Evolutionary conservation across 23 tunicate species (phyloP).

Genomic region (Styela plicata): DNA sequence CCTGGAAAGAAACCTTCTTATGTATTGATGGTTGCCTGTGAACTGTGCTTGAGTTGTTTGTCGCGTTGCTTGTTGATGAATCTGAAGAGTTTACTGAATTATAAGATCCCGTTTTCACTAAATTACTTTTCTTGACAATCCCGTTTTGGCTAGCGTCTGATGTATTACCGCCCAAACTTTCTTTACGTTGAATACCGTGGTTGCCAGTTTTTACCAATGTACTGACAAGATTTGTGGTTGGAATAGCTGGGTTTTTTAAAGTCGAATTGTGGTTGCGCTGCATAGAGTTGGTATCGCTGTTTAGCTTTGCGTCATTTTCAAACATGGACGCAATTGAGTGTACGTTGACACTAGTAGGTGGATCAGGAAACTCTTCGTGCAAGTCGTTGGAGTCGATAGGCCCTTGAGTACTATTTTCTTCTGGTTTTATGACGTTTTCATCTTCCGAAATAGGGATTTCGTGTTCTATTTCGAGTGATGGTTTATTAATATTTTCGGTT

Average conservation of each 20-base stretch:
- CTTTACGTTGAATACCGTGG: background rate
- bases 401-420: background rate
- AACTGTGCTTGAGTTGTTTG: constrained; percentile 35
- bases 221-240: constrained; percentile 6
- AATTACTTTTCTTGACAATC: constrained; percentile 49
- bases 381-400: background rate
- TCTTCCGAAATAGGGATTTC: background rate
- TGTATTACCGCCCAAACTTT: constrained; percentile 3
- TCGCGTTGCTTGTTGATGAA: constrained; percentile 56
- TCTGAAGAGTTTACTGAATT: constrained; percentile 58
- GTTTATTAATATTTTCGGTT: background rate
- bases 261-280: background rate
- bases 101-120: constrained; percentile 60
- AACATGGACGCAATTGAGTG: constrained; percentile 16
- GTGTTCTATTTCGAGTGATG: background rate
- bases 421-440: background rate
- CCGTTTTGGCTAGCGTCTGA: constrained; percentile 25
- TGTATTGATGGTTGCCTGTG: constrained; percentile 8
- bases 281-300: background rate
- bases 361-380: background rate
- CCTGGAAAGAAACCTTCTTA: constrained; percentile 80
- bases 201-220: background rate
- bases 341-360: background rate
- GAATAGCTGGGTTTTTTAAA: constrained; percentile 2
- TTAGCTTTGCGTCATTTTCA: constrained; percentile 7